Evolutionary conservation across 2,113 vertebrate species (phyloP).

Genomic region (Pseudolaguvia tuberculata): DNA sequence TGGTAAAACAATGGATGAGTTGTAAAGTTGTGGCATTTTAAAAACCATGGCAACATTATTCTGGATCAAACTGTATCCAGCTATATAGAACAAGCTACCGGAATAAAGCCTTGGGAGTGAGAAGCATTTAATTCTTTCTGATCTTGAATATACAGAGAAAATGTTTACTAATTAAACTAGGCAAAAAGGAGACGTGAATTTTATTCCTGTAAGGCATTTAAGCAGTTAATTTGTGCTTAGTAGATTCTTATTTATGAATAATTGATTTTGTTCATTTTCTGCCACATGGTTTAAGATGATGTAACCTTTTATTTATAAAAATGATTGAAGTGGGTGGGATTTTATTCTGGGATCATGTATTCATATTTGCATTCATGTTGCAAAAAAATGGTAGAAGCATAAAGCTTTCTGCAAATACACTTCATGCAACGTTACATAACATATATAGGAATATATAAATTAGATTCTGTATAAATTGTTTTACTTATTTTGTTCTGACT

Average conservation of each 20-base stretch:
- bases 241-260: slow-evolving; percentile 46
- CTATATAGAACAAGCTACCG: slow-evolving; percentile 4
- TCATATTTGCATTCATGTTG: slow-evolving; percentile 31
- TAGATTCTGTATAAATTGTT: slow-evolving; percentile 46
- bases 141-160: slow-evolving; percentile 29
- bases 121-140: slow-evolving; percentile 5
- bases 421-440: slow-evolving; percentile 68
- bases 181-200: slow-evolving; percentile 25
- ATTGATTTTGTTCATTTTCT: slow-evolving; percentile 32
- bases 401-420: slow-evolving; percentile 66
- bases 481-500: slow-evolving; percentile 70
- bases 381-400: slow-evolving; percentile 51
- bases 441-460: slow-evolving; percentile 56
- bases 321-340: slow-evolving; percentile 24
- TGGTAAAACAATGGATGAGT: slow-evolving; percentile 38
- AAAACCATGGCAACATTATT: not conserved
- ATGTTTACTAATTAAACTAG: slow-evolving; percentile 45
- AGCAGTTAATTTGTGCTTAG: slow-evolving; percentile 35
- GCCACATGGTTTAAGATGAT: slow-evolving; percentile 32
- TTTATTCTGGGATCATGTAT: slow-evolving; percentile 27
- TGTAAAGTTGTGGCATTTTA: slow-evolving; percentile 12
- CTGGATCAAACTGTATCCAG: slow-evolving; percentile 14
- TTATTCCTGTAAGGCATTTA: slow-evolving; percentile 35
- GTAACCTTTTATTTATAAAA: slow-evolving; percentile 47
- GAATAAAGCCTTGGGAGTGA: slow-evolving; percentile 3